Percentiles rank a stretch among this genome's conserved stretches.
phyloP scores from a whole-genome alignment of 2,888 invertebrate genomes.

The Cephalotes varians region DNA sequence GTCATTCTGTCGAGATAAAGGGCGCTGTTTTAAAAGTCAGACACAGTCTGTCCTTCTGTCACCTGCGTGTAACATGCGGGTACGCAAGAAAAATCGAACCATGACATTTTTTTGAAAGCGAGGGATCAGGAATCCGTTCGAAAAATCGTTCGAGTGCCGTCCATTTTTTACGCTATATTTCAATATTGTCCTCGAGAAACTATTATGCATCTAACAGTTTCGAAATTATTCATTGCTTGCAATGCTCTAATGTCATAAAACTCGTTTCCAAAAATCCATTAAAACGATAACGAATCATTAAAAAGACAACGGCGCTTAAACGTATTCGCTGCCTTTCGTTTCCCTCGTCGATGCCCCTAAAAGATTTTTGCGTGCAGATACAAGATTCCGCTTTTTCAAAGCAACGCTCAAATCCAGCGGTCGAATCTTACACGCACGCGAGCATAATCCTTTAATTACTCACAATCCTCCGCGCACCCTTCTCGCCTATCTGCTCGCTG shows the following conservation, averaged over 20 bases:
- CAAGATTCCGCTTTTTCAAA: slow-evolving; percentile 13
- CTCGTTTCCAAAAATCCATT: slow-evolving; percentile 6
- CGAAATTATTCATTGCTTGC: neutral
- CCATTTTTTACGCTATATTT: neutral
- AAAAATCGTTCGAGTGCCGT: neutral
- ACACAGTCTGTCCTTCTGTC: slow-evolving; percentile 6
- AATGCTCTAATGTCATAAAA: neutral
- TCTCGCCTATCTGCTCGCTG: slow-evolving; percentile 5
- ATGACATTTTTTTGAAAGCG: neutral
- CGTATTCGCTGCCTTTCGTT: neutral
- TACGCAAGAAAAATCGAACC: neutral
- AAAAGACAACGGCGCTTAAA: neutral
- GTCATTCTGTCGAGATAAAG: neutral
- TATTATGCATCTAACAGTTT: neutral
- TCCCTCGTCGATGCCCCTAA: neutral
- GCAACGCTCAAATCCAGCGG: slow-evolving; percentile 34
- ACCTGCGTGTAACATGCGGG: neutral
- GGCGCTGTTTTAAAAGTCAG: slow-evolving; percentile 16
- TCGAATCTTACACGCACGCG: slow-evolving; percentile 75
- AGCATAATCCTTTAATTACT: slow-evolving; percentile 78
- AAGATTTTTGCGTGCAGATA: slow-evolving; percentile 10
- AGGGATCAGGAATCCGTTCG: neutral
- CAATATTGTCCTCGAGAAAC: neutral
- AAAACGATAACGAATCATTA: slow-evolving; percentile 4
- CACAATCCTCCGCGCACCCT: slow-evolving; percentile 37